These are phyloP conservation scores for Vidua chalybeata DNA, from an alignment of 2,113 vertebrate genomes.

Conservation along the genomic window DNA sequence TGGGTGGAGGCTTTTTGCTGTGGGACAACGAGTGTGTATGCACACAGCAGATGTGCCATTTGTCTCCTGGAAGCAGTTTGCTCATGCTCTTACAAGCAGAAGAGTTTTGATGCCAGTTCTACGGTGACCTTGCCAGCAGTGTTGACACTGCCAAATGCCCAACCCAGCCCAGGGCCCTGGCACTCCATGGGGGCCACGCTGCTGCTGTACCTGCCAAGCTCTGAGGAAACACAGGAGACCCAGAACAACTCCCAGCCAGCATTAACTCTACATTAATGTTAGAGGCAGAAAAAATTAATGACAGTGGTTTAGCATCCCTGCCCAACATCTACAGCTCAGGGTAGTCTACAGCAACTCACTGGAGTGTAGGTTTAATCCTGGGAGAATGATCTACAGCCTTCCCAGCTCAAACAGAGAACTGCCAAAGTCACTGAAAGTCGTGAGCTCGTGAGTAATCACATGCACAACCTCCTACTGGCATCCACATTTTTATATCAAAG, in stretches of 20 bases:
- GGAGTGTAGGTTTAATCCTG: neutral
- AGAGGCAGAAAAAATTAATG: neutral
- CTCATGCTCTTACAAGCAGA: neutral
- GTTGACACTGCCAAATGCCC: neutral
- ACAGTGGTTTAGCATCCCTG: neutral
- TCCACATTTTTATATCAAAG: neutral
- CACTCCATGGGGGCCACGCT: fast-evolving
- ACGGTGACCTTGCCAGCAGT: neutral
- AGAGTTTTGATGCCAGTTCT: neutral
- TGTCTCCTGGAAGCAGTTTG: neutral
- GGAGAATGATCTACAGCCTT: neutral
- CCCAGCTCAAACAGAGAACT: neutral
- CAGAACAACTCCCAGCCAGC: neutral
- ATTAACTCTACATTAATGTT: neutral
- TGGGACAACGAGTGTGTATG: neutral
- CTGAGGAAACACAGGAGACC: neutral
- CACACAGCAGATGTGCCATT: neutral
- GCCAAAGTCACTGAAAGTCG: neutral
- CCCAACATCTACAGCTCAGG: neutral
- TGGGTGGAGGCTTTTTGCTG: neutral
- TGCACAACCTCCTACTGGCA: neutral
- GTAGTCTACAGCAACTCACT: neutral
- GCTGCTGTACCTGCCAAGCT: neutral
- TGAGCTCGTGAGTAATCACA: neutral
- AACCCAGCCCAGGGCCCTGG: neutral